Evolutionary conservation across 37 sponge, comb jelly and placozoan species (phyloP).

Genomic region (Crambe crambe): DNA sequence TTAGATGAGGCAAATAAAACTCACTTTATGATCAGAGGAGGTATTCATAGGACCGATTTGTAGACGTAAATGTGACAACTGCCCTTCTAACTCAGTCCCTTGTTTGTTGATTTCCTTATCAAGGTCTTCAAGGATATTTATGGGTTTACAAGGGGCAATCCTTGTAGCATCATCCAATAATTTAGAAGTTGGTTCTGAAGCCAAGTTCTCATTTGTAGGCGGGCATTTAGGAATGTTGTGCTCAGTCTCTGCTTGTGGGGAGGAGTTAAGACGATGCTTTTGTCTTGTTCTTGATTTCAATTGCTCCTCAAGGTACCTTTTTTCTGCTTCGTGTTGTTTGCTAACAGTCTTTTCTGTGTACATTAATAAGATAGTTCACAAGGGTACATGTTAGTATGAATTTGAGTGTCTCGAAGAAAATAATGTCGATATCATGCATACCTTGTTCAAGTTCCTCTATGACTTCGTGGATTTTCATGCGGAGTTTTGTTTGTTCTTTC

Average conservation of each 20-base stretch:
- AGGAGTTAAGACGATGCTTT: no score
- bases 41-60: no score
- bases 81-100: no score
- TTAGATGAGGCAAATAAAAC: no score
- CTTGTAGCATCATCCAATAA: neutral
- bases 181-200: neutral
- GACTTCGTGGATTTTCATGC: constrained; percentile 23
- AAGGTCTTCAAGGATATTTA: constrained; percentile 41
- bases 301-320: constrained; percentile 15
- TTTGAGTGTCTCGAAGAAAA: neutral
- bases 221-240: no score
- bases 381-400: neutral
- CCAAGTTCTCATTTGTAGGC: neutral
- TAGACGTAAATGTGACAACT: no score
- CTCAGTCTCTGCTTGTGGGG: no score
- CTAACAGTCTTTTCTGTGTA: neutral
- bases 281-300: neutral
- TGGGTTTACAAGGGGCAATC: neutral
- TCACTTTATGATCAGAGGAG: no score
- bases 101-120: constrained; percentile 40
- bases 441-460: constrained; percentile 50
- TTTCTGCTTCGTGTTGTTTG: constrained; percentile 23
- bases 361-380: neutral
- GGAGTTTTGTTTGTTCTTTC: constrained; percentile 33
- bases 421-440: no score